Evolutionary conservation across 2,113 vertebrate genomes (phyloP).

Genomic region (Scatophagus argus): DNA sequence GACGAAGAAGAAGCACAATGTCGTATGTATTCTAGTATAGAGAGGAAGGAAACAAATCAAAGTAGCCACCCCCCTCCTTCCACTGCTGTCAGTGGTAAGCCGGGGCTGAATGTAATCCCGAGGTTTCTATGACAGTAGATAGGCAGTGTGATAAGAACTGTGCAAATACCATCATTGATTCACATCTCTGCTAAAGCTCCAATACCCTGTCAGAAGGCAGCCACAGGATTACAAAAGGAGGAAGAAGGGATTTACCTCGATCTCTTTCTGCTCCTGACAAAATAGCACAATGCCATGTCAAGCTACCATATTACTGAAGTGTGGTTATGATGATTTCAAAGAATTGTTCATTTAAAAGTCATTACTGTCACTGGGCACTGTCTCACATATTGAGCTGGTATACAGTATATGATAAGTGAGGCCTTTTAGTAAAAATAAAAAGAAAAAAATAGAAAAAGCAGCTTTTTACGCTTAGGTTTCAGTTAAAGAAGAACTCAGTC

Average conservation of each 20-base stretch:
- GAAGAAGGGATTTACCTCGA: conserved; percentile 60
- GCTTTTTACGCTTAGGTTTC: background rate
- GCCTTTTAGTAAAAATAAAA: background rate
- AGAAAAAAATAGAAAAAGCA: background rate
- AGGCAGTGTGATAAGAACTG: conserved; percentile 66
- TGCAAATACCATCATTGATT: conserved; percentile 70
- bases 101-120: conserved; percentile 62
- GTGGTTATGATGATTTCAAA: conserved; percentile 15
- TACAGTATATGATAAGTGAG: background rate
- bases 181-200: conserved; percentile 53
- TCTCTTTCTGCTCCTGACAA: conserved; percentile 66
- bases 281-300: conserved; percentile 54
- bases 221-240: conserved; percentile 66
- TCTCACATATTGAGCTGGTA: background rate
- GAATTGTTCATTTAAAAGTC: conserved; percentile 20
- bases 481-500: background rate
- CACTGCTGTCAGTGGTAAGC: conserved; percentile 46
- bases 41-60: conserved; percentile 3
- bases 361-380: background rate
- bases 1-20: background rate
- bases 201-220: conserved; percentile 51
- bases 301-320: background rate
- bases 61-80: conserved; percentile 14
- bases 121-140: conserved; percentile 66
- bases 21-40: background rate